phyloP scores from a whole-genome alignment of 2,113 vertebrate species.

The Salminus brasiliensis region DNA sequence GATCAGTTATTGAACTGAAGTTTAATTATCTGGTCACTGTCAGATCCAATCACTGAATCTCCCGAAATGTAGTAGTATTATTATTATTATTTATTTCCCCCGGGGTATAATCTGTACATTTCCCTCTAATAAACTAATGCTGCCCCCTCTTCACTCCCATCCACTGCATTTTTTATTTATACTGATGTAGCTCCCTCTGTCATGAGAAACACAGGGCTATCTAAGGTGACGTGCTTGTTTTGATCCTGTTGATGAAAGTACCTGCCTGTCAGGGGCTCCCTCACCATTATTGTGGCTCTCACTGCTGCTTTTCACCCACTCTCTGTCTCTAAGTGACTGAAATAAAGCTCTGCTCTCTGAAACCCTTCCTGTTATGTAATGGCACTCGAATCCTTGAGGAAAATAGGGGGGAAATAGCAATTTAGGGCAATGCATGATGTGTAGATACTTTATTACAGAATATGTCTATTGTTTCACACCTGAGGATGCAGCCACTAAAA shows the following conservation, averaged over 20 bases:
- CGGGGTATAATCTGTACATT: not conserved
- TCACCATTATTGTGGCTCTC: not conserved
- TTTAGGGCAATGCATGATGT: not conserved
- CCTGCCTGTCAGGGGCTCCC: not conserved
- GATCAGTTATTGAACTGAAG: too few relatives aligned
- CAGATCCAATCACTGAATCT: too few relatives aligned
- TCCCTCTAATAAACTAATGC: not conserved
- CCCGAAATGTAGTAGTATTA: too few relatives aligned
- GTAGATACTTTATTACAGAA: not conserved
- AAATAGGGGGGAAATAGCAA: not conserved
- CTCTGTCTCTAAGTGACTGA: not conserved
- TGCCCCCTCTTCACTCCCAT: not conserved
- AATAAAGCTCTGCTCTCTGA: conserved; percentile 21
- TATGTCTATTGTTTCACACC: not conserved
- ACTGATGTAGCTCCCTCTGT: not conserved
- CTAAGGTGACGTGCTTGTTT: not conserved
- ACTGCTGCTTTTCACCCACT: conserved; percentile 15
- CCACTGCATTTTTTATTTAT: not conserved
- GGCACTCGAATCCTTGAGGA: conserved; percentile 14
- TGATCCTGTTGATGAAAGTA: conserved; percentile 15
- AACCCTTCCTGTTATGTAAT: conserved; percentile 42
- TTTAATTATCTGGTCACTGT: too few relatives aligned
- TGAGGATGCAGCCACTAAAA: not conserved
- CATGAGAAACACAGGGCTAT: not conserved
- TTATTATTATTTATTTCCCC: not conserved